Percentiles rank a stretch among this genome's conserved stretches.
Evolutionary conservation across 2,797 vertebrate genomes (phyloP).

Genomic region (Aythya fuligula): DNA sequence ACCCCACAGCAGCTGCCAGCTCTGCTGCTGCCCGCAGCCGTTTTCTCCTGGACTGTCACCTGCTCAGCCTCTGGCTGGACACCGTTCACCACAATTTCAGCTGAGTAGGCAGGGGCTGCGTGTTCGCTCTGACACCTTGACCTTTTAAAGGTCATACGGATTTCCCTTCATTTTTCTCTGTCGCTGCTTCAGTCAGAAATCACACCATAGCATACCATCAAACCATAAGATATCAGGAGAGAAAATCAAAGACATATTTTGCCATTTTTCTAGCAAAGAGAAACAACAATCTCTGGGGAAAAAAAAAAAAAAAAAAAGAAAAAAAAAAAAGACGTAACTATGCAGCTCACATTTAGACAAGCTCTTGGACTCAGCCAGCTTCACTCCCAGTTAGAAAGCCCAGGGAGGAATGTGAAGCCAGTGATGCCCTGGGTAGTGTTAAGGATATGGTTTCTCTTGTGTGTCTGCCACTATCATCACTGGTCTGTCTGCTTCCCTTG

Average conservation of each 20-base stretch:
- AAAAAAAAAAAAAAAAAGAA: neutral
- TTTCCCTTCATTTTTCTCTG: neutral
- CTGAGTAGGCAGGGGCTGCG: neutral
- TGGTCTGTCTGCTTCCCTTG: neutral
- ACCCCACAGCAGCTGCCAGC: neutral
- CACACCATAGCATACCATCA: neutral
- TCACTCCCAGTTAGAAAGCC: neutral
- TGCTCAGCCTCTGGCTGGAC: neutral
- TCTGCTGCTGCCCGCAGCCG: fast-evolving
- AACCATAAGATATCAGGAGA: neutral
- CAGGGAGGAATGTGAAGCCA: fast-evolving
- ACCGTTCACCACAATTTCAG: neutral
- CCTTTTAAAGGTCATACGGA: neutral
- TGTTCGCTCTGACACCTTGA: neutral
- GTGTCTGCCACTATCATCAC: neutral
- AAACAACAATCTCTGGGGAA: neutral
- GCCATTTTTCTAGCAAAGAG: neutral
- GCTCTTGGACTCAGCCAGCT: neutral
- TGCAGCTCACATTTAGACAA: neutral
- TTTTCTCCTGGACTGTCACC: neutral
- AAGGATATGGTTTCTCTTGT: neutral
- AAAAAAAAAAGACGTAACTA: neutral
- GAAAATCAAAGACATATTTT: neutral
- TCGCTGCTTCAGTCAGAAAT: neutral
- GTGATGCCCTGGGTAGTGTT: neutral